Conservation (phyloP, 1,140 invertebrate species). For the Aphaenogaster rudis region DNA sequence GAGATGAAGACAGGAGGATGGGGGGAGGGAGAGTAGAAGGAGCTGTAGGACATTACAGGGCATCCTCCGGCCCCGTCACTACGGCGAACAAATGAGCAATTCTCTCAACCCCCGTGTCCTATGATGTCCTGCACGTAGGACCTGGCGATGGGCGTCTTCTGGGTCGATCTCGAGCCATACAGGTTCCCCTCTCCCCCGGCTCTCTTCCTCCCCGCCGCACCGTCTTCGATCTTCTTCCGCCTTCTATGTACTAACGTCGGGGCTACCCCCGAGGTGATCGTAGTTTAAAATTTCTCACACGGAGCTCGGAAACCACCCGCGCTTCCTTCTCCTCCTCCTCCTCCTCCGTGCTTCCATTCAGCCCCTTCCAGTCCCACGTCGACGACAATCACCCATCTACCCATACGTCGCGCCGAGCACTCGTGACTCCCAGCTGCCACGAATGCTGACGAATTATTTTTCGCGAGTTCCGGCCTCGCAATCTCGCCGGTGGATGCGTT, state of each 20-base stretch:
- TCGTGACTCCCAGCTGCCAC: slow-evolving; percentile 60
- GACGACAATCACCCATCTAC: slow-evolving; percentile 72
- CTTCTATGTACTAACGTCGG: slow-evolving; percentile 72
- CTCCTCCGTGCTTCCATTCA: slow-evolving; percentile 21
- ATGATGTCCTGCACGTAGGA: slow-evolving; percentile 84
- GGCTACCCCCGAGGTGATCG: slow-evolving; percentile 79
- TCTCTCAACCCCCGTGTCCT: slow-evolving; percentile 83
- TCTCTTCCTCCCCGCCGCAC: slow-evolving; percentile 34
- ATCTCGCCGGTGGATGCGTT: slow-evolving; percentile 38
- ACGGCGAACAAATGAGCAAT: slow-evolving; percentile 84
- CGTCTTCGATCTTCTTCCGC: slow-evolving; percentile 67
- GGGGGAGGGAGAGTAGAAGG: slow-evolving; percentile 72
- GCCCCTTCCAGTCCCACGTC: slow-evolving; percentile 33
- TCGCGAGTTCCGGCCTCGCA: slow-evolving; percentile 55
- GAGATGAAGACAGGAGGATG: slow-evolving; percentile 47
- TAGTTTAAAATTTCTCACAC: slow-evolving; percentile 83
- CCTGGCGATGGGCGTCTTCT: slow-evolving; percentile 78
- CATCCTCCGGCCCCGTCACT: slow-evolving; percentile 83
- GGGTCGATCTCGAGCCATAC: slow-evolving; percentile 77
- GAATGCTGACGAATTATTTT: slow-evolving; percentile 74
- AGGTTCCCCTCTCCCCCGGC: slow-evolving; percentile 45
- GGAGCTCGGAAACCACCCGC: slow-evolving; percentile 76
- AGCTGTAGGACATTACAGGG: slow-evolving; percentile 83
- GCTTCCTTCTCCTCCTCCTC: slow-evolving; percentile 30
- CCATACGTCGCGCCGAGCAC: slow-evolving; percentile 48